Evolutionary conservation across 1,140 invertebrate species (phyloP).

Genomic region (Solen grandis): DNA sequence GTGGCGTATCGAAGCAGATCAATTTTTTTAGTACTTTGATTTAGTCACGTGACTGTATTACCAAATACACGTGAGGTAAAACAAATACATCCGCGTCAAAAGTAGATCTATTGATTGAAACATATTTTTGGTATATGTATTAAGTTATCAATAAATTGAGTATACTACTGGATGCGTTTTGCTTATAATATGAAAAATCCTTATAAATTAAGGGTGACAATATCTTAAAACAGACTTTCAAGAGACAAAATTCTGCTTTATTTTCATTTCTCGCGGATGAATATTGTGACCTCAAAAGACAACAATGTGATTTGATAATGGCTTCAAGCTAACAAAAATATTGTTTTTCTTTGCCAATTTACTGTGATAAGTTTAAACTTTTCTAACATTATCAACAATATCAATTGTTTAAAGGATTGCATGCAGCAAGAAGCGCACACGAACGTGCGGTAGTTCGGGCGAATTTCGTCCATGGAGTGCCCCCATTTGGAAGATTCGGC

Average conservation of each 20-base stretch:
- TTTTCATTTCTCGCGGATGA: background rate
- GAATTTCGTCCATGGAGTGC: constrained; percentile 22
- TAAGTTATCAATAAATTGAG: background rate
- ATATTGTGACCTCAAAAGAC: background rate
- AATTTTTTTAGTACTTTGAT: too few relatives aligned
- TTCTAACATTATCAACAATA: background rate
- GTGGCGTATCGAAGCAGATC: too few relatives aligned
- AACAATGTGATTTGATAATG: background rate
- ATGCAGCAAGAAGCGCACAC: background rate
- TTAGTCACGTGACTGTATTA: too few relatives aligned
- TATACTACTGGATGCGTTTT: background rate
- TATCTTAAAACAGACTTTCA: background rate
- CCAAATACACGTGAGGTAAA: too few relatives aligned
- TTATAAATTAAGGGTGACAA: background rate
- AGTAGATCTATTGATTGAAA: background rate
- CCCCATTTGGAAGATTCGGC: constrained; percentile 36
- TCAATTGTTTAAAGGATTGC: background rate
- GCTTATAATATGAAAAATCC: background rate
- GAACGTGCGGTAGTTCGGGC: background rate
- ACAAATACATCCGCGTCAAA: background rate
- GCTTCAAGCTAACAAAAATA: background rate
- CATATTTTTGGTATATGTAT: background rate
- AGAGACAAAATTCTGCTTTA: background rate
- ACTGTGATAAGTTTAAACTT: background rate
- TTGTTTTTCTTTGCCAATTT: background rate